Evolutionary conservation across 2,888 invertebrate genomes (phyloP), one percentile per base, ranked within the genome.

Genomic region (Calliphora vomitoria): DNA sequence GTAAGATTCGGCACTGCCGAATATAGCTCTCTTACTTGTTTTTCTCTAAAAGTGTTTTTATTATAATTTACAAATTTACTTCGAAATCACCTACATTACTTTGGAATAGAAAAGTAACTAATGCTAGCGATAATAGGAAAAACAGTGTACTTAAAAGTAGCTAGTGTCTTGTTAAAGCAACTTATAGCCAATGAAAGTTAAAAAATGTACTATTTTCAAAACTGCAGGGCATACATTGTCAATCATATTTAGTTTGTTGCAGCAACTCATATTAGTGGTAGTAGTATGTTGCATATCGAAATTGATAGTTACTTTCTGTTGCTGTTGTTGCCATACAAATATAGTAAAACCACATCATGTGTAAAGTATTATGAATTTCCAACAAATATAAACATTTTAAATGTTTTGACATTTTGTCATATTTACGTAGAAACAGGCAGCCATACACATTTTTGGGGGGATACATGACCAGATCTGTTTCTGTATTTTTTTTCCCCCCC

Each of bases 391-490:
- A 41, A 71, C 41, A 78, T 71, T 78, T 83, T 18, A 87, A 81
- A 71, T 74, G 38, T 84, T 84, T 76, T 84, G 81, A 87, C 84
- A 82, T 81, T 68, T 81, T 86, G 82, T 86, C 86, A 79, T 78
- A 41, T 62, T 47, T 75, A 60, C 72, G 44, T 55, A 44, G 72
- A 72, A 41, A 64, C 31, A 55, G 64, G 3, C 64, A 66, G 66
- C 55, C 55, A 66, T 44, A 15, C 31, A 58, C 5, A 47, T 6
- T 68, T 64, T 64, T 35, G 38, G 25, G 31, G 20, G 8, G 5
- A 47, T n/a, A 62, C 15, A 71, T 4, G n/a, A 6, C 55, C 58
- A 47, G 47, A 55, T 66, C 10, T 25, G 38, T 72, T 71, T 66
- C 31, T 3, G 35, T 79, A 35, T 5, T 35, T 35, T 35, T 35